Evolutionary conservation across 2,888 invertebrate genomes (phyloP).

Genomic region (Glomeris marginata): DNA sequence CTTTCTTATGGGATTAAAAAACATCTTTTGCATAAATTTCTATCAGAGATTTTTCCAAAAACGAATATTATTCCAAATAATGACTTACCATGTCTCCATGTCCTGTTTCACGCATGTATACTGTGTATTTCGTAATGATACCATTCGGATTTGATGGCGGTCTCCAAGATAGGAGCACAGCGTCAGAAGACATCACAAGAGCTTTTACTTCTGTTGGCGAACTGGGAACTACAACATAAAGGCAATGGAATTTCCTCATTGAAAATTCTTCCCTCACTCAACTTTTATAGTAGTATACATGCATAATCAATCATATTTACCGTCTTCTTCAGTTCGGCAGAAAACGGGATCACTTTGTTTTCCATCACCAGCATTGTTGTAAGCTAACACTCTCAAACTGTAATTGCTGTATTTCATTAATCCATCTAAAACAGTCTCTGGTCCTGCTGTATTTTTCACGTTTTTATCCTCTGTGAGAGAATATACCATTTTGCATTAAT

Average conservation of each 20-base stretch:
- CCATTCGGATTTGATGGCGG: conserved; percentile 68
- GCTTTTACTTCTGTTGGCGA: conserved; percentile 76
- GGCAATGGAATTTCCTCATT: too few relatives aligned
- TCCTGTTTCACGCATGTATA: conserved; percentile 40
- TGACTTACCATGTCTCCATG: conserved; percentile 7
- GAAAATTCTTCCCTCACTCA: too few relatives aligned
- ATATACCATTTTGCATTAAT: not conserved
- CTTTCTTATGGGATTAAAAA: too few relatives aligned
- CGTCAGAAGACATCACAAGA: conserved; percentile 59
- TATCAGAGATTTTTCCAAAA: too few relatives aligned
- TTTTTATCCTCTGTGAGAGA: conserved; percentile 1
- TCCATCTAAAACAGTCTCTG: conserved; percentile 40
- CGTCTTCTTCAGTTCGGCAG: conserved; percentile 72
- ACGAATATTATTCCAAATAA: not conserved
- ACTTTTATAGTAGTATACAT: too few relatives aligned
- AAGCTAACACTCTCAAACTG: conserved; percentile 67
- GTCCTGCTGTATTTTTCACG: not conserved
- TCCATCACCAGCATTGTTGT: conserved; percentile 72
- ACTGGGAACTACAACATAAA: conserved; percentile 50
- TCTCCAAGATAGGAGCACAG: conserved; percentile 71
- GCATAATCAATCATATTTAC: conserved; percentile 38
- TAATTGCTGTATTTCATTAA: conserved; percentile 75
- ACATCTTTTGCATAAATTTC: too few relatives aligned
- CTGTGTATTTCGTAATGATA: conserved; percentile 61
- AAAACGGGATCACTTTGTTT: conserved; percentile 56